Base-by-base conservation (phyloP, 1,140 invertebrate genomes). In the Drosophila tristis region DNA sequence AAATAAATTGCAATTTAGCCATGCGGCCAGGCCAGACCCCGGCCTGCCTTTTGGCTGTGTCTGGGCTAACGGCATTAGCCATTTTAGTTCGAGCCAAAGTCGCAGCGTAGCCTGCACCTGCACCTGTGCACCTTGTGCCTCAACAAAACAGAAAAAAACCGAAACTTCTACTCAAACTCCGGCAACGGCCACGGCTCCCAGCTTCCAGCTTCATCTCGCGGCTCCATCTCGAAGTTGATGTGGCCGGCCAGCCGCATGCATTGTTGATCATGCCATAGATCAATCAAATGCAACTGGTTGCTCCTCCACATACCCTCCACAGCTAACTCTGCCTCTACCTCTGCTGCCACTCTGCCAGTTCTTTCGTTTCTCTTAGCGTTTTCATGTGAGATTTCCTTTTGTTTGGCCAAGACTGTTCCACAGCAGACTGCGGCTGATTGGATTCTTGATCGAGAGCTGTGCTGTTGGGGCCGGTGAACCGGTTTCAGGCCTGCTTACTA, bases 1-100 rank as follows among this genome's bases (percentile, higher is more conserved):
- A 89, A 79, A 89, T 89, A 89, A 89, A 89, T 89, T 89, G 84
- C 84, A 89, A 89, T 87, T 87, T 87, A 75, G 84, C 78, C 56
- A 50, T 47, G 54, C 35, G 55, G 15, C 54, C 42, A 5, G 20
- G 63, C 39, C 31, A 7, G 26, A 16, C 6, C 26, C 7, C 1
- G 26, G 26, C 26, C 7, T 29, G 26, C 6, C 26, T 29, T 29
- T 29, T 29, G 26, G 26, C 26, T 29, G 5, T 29, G 26, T 5
- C 47, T 53, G 42, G 56, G 47, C 58, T 77, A 77, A 77, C 74
- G 74, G 74, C 57, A 68, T 20, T 23, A 31, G 56, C 60, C 67
- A 63, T 62, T 51, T 72, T 39, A 39, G 35, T 39, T 39, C 35
- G 35, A 39, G 35, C 35, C 35, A 39, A 39, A 25, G 1, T 4